Evolutionary conservation across 2,113 vertebrate species (phyloP).

Genomic region (Erpornis zantholeuca): DNA sequence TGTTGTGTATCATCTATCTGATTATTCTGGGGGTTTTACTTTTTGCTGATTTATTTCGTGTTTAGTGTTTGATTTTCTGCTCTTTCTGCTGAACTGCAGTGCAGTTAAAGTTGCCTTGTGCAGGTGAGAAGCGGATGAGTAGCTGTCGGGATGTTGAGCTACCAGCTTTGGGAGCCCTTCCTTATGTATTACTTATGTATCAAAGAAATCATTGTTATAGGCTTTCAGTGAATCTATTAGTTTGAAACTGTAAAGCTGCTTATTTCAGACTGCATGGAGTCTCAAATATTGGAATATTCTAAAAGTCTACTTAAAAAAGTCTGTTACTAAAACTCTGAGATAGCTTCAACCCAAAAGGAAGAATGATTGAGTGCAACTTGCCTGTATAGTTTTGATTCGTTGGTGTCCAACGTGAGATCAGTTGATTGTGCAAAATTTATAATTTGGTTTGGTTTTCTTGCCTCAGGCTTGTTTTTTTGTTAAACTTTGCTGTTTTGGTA

Average conservation of each 20-base stretch:
- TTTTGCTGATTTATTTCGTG: neutral
- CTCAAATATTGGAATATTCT: neutral
- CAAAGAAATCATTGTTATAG: neutral
- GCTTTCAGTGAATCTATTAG: neutral
- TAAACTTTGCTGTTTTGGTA: neutral
- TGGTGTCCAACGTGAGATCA: neutral
- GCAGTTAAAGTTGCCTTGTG: neutral
- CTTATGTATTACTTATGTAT: neutral
- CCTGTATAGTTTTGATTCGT: neutral
- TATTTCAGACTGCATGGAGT: neutral
- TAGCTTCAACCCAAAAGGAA: neutral
- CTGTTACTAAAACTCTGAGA: neutral
- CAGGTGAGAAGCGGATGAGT: neutral
- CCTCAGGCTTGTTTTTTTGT: neutral
- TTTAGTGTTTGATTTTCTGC: neutral
- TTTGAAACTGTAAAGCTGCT: neutral
- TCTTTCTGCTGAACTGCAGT: neutral
- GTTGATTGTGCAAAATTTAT: neutral
- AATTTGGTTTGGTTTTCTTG: neutral
- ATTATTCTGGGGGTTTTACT: neutral
- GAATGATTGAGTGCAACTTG: neutral
- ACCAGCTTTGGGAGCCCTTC: neutral
- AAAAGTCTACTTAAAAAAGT: neutral
- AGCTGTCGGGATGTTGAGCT: neutral
- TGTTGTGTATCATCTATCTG: accelerated